These are phyloP conservation scores for Pteruthius melanotis DNA, from an alignment of 2,113 vertebrate genomes.

Conservation along the genomic window DNA sequence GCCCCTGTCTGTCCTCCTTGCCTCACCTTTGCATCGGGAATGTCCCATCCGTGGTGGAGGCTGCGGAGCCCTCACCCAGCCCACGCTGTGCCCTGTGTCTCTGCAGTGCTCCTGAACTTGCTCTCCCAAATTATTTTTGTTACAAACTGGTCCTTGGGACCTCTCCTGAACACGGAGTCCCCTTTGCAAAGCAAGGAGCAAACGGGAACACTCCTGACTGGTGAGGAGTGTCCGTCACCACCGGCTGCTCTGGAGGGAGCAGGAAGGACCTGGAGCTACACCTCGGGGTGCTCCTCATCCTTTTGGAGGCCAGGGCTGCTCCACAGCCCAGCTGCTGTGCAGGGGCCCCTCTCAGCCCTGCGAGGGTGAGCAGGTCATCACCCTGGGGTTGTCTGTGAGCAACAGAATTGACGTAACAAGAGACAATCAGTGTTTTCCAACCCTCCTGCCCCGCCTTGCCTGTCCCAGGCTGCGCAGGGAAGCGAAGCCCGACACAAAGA, in stretches of 20 bases:
- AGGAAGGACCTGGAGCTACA: background rate
- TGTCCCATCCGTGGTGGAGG: rapidly evolving
- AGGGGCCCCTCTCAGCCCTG: background rate
- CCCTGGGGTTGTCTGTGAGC: background rate
- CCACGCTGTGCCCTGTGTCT: rapidly evolving
- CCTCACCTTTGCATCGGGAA: background rate
- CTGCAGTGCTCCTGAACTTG: background rate
- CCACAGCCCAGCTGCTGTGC: background rate
- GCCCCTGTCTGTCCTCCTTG: background rate
- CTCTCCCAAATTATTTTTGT: background rate
- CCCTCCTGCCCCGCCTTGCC: background rate
- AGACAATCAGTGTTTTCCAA: background rate
- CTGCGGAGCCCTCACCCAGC: background rate
- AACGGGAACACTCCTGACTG: rapidly evolving
- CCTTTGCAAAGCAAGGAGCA: background rate
- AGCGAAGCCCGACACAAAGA: background rate
- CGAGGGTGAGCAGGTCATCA: rapidly evolving
- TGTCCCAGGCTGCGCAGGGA: background rate
- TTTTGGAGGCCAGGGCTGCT: background rate
- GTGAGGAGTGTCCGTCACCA: background rate
- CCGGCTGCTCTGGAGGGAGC: background rate
- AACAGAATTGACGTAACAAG: background rate
- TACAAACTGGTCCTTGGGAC: background rate
- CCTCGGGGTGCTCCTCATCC: background rate
- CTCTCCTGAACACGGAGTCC: background rate